phyloP scores from a whole-genome alignment of 1,140 invertebrate species.

The Pemphigus obesinymphae region DNA sequence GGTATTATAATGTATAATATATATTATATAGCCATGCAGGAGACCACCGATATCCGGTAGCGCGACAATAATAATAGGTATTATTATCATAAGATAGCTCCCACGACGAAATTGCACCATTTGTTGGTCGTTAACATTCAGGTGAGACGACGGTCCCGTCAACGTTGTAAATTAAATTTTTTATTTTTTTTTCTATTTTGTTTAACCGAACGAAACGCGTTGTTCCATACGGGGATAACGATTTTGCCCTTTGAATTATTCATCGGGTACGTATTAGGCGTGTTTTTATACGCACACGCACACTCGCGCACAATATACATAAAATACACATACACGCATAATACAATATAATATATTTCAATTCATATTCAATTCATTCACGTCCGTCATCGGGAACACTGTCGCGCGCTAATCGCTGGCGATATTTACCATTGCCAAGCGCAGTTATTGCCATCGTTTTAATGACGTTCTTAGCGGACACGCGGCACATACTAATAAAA shows the following conservation, averaged over 20 bases:
- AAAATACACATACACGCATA: neutral
- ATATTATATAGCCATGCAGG: too few relatives aligned
- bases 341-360: constrained; percentile 9
- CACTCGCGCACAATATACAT: neutral
- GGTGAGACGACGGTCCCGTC: neutral
- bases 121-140: constrained; percentile 24
- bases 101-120: constrained; percentile 37
- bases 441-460: constrained; percentile 35
- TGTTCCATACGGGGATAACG: constrained; percentile 19
- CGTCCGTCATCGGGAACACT: constrained; percentile 32
- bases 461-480: constrained; percentile 31
- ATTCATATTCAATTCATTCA: constrained; percentile 32
- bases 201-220: constrained; percentile 24
- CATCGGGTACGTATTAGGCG: constrained; percentile 9
- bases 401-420: constrained; percentile 33
- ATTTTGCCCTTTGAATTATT: constrained; percentile 31
- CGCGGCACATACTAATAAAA: constrained; percentile 15
- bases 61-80: neutral
- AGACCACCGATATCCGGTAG: constrained; percentile 38
- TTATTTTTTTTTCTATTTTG: constrained; percentile 16
- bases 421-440: constrained; percentile 18
- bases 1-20: too few relatives aligned
- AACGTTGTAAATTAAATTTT: constrained; percentile 32
- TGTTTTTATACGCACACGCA: constrained; percentile 6
- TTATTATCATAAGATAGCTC: constrained; percentile 36